Base-by-base conservation (phyloP, 2,888 invertebrate genomes). In the Diadegma fenestrale region DNA sequence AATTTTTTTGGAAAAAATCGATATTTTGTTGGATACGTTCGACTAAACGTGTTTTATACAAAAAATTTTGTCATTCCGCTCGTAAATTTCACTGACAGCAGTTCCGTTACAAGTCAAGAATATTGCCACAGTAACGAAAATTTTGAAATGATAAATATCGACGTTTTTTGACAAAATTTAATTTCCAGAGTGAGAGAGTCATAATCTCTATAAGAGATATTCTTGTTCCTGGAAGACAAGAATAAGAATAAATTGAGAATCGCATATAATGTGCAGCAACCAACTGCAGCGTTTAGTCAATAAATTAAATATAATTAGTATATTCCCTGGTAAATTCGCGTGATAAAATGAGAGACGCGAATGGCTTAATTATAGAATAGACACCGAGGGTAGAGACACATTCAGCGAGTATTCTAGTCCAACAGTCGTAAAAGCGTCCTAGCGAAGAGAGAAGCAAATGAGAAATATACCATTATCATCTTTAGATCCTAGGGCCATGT, bases 391-490 rank as follows among this genome's bases (percentile, higher is more conserved):
- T 69, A 51, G 69, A 51, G 69, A 66, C 51, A 54, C 22, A 66
- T 72, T 14, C 22, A 68, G 26, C 22, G 83, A 22, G 76, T 80
- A 66, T 76, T 19, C 63, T 68, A 76, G 69, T 51, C 45, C 69
- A 71, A 84, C 66, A 80, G 69, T 84, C 71, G 63, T 71, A 45
- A 71, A 45, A 54, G 64, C 43, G 71, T 80, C 80, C 17, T n/a
- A 30, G 26, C n/a, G 19, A 58, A 30, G 73, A 30, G 73, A 68
- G 63, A 63, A 45, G 63, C 71, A 68, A 80, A 84, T 80, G 80
- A 79, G 78, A 83, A 75, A 80, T 84, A 71, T 76, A 63, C 80
- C 69, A 80, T 80, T 63, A 71, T 76, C 61, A 71, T 76, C 61
- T 68, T 48, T 63, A 58, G 61, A 54, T 79, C 66, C 61, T 78